Evolutionary conservation across 2,113 vertebrate species (phyloP).

Genomic region (Vulpes vulpes): DNA sequence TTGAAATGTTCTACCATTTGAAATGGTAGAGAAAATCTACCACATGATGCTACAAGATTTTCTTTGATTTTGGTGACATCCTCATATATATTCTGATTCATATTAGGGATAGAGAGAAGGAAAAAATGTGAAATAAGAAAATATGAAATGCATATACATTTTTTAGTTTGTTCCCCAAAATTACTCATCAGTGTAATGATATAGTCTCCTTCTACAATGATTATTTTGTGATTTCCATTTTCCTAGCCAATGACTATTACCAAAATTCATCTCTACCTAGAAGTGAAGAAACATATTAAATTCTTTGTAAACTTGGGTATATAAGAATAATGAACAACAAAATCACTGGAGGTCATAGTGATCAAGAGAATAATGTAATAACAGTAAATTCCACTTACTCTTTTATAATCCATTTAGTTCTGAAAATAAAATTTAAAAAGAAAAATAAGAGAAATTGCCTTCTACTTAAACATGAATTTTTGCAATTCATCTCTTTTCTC

Average conservation of each 20-base stretch:
- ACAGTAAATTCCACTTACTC: not conserved
- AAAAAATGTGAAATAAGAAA: not conserved
- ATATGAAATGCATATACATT: not conserved
- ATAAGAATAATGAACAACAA: constrained; percentile 35
- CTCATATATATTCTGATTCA: not conserved
- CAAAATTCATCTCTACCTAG: not conserved
- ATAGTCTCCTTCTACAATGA: not conserved
- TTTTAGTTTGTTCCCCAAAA: not conserved
- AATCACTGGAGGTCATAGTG: not conserved
- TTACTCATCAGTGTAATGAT: not conserved
- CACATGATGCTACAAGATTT: not conserved
- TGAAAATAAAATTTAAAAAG: constrained; percentile 20
- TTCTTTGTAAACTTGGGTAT: constrained; percentile 27
- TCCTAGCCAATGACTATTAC: constrained; percentile 43
- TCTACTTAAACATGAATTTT: not conserved
- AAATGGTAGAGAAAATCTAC: not conserved
- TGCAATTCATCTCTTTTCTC: not conserved
- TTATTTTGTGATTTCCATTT: constrained; percentile 37
- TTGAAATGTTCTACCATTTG: not conserved
- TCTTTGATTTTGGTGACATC: not conserved
- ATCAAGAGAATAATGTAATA: constrained; percentile 53
- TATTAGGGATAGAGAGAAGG: not conserved
- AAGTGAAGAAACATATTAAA: not conserved
- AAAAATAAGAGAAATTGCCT: not conserved
- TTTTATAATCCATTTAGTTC: not conserved